Evolutionary conservation across 2,113 vertebrate genomes (phyloP).

Genomic region (Pollachius pollachius): DNA sequence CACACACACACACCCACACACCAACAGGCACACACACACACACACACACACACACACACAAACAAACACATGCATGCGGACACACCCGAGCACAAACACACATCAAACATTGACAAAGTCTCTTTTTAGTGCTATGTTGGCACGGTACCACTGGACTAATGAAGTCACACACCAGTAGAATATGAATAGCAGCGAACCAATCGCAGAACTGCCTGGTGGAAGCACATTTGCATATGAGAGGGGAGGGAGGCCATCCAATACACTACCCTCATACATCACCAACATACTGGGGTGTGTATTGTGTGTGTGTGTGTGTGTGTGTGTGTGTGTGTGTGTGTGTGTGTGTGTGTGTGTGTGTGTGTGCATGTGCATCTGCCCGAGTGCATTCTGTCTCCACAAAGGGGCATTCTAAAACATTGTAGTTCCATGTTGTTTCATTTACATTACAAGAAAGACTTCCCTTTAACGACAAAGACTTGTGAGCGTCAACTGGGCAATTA

Average conservation of each 20-base stretch:
- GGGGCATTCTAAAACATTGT: constrained; percentile 17
- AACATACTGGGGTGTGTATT: constrained; percentile 44
- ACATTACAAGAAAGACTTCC: no score
- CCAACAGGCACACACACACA: constrained; percentile 15
- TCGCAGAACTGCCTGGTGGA: constrained; percentile 67
- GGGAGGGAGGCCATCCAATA: constrained; percentile 59
- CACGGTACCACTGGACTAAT: constrained; percentile 75
- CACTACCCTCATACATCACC: constrained; percentile 65
- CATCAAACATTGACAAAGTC: constrained; percentile 81
- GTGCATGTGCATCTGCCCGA: constrained; percentile 9
- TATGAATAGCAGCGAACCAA: constrained; percentile 75
- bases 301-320: constrained; percentile 22
- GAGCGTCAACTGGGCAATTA: no score
- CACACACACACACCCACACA: constrained; percentile 36
- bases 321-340: constrained; percentile 22
- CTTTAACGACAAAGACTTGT: no score
- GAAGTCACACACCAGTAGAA: constrained; percentile 75
- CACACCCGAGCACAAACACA: constrained; percentile 39
- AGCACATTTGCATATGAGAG: constrained; percentile 75
- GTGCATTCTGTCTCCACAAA: constrained; percentile 9
- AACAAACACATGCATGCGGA: constrained; percentile 18
- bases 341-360: constrained; percentile 24
- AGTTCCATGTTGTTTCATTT: no score
- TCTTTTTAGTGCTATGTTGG: constrained; percentile 80
- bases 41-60: constrained; percentile 14